Conservation (phyloP, 2,797 vertebrate species). For the Sorex maritimensis region DNA sequence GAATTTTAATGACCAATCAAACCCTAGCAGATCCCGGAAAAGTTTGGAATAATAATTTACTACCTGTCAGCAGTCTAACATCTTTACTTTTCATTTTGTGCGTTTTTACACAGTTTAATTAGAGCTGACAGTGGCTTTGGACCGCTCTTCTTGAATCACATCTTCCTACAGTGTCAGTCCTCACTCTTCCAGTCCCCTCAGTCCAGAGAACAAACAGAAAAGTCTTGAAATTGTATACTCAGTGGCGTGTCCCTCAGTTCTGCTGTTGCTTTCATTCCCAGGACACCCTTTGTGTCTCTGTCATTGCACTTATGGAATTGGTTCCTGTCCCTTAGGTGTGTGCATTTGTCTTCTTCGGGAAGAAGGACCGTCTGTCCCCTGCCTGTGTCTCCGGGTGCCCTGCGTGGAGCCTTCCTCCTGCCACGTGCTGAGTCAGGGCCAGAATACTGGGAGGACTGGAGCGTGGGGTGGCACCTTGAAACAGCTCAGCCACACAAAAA, state of each 20-base stretch:
- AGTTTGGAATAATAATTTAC: not conserved
- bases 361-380: not conserved
- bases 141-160: not conserved
- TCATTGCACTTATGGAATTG: not conserved
- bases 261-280: not conserved
- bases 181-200: too few species aligned
- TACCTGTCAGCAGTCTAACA: conserved; percentile 9
- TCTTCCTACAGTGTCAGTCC: not conserved
- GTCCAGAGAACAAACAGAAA: not conserved
- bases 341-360: not conserved
- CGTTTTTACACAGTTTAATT: conserved; percentile 63
- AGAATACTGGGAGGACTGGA: not conserved
- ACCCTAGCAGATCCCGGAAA: conserved; percentile 48
- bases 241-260: conserved; percentile 2
- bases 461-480: not conserved
- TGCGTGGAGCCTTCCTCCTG: not conserved
- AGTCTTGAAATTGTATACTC: conserved; percentile 4
- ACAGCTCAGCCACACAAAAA: not conserved
- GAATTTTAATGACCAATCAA: conserved; percentile 54
- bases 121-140: not conserved
- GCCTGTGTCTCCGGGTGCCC: not conserved
- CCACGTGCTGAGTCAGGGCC: not conserved
- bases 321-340: not conserved
- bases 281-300: not conserved
- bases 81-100: conserved; percentile 2